Conservation (phyloP, 2,113 vertebrate species). For the Eulacestoma nigropectus region DNA sequence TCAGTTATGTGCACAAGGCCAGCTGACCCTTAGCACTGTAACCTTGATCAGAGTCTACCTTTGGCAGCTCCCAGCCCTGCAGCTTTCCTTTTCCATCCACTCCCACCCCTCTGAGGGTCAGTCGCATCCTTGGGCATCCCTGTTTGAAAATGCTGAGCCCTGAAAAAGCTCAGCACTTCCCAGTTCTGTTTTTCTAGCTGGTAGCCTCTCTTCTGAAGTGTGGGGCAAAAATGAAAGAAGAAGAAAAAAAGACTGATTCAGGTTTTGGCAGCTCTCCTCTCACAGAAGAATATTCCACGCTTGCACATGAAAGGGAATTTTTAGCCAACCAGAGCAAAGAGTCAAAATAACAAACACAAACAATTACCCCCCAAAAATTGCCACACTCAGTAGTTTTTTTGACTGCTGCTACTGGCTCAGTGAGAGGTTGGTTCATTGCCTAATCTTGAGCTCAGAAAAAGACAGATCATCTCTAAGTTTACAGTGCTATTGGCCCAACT, state of each 20-base stretch:
- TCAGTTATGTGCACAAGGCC: neutral
- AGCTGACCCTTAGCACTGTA: neutral
- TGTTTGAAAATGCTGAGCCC: neutral
- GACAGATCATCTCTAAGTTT: constrained; percentile 18
- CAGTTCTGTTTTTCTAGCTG: neutral
- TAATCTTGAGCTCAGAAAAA: neutral
- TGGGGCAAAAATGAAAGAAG: neutral
- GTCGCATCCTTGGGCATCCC: neutral
- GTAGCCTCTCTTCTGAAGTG: neutral
- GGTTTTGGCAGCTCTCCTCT: constrained; percentile 1
- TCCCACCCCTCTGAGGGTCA: neutral
- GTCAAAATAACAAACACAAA: neutral
- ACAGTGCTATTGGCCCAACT: constrained; percentile 1
- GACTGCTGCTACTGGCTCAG: neutral
- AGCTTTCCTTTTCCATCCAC: neutral
- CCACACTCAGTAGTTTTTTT: neutral
- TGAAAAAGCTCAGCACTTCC: neutral
- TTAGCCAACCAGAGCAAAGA: neutral
- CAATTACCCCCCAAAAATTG: neutral
- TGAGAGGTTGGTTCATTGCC: neutral
- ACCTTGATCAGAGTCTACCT: neutral
- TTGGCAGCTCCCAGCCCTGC: neutral
- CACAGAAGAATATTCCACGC: neutral
- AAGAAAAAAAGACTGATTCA: neutral
- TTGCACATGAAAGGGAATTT: neutral